phyloP scores from a whole-genome alignment of 2,888 invertebrate genomes.

The Tiliacea citrago region DNA sequence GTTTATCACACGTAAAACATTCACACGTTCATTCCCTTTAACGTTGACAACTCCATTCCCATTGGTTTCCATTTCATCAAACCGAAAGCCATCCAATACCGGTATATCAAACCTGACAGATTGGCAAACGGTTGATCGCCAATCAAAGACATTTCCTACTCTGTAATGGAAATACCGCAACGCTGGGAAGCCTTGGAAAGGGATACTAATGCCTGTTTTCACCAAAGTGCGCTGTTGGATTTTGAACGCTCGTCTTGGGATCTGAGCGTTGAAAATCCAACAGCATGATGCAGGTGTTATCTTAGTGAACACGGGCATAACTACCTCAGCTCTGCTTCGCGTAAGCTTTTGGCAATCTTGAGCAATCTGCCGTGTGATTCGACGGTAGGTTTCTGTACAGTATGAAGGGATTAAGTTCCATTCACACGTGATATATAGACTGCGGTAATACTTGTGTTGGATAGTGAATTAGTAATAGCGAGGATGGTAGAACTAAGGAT shows the following conservation, averaged over 20 bases:
- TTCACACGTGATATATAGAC: not conserved
- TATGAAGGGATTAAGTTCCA: slow-evolving; percentile 23
- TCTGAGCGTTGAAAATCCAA: not conserved
- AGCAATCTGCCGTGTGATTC: slow-evolving; percentile 8
- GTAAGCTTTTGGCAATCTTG: slow-evolving; percentile 39
- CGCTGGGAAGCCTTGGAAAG: slow-evolving; percentile 35
- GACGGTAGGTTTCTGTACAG: not conserved
- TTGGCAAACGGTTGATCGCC: slow-evolving; percentile 29
- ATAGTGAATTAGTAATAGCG: not conserved
- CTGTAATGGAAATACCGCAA: slow-evolving; percentile 36
- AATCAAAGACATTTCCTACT: slow-evolving; percentile 45
- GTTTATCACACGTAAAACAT: not conserved
- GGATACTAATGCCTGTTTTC: slow-evolving; percentile 16
- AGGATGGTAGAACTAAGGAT: not conserved
- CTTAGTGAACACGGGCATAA: not conserved
- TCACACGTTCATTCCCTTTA: not conserved
- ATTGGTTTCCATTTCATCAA: slow-evolving; percentile 23
- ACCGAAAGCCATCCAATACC: slow-evolving; percentile 22
- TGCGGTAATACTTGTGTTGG: not conserved
- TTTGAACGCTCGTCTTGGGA: not conserved
- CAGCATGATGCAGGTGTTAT: not conserved
- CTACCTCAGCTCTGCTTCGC: not conserved
- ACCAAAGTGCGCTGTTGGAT: not conserved
- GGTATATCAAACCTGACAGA: not conserved
- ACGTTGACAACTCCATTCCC: not conserved